Evolutionary conservation across 2,888 invertebrate genomes (phyloP).

Genomic region (Pyrrhosoma nymphula): DNA sequence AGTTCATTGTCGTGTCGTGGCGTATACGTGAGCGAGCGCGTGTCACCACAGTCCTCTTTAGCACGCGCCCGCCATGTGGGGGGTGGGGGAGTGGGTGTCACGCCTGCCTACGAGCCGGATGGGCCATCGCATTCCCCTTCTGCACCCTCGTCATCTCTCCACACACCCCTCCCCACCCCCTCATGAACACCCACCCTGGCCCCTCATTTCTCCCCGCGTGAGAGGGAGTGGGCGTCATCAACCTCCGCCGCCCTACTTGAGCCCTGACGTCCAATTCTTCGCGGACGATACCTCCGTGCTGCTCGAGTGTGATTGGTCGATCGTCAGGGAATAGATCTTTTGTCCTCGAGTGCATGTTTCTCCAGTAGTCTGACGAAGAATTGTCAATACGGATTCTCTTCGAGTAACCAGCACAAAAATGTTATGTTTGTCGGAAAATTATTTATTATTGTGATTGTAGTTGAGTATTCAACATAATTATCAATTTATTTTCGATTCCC

Average conservation of each 20-base stretch:
- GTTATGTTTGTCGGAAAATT: too few species aligned
- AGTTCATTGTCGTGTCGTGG: constrained; percentile 45
- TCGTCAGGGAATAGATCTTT: too few species aligned
- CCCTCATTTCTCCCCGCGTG: background rate
- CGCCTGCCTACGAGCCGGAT: background rate
- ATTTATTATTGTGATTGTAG: too few species aligned
- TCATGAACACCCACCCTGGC: background rate
- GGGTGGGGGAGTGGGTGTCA: constrained; percentile 33
- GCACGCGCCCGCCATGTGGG: background rate
- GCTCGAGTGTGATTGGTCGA: too few species aligned
- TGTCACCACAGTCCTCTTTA: background rate
- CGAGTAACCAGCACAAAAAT: too few species aligned
- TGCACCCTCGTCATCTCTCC: background rate
- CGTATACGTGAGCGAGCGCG: background rate
- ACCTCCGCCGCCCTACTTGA: background rate
- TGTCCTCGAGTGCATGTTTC: too few species aligned
- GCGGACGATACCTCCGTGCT: background rate
- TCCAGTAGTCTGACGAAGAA: too few species aligned
- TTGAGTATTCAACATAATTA: too few species aligned
- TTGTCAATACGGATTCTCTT: too few species aligned
- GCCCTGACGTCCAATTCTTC: background rate
- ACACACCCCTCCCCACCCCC: background rate
- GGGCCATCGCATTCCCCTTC: background rate
- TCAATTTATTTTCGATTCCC: too few species aligned
- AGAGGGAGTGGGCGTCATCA: too few species aligned